phyloP scores from a whole-genome alignment of 2,113 vertebrate genomes.

The Euleptes europaea region DNA sequence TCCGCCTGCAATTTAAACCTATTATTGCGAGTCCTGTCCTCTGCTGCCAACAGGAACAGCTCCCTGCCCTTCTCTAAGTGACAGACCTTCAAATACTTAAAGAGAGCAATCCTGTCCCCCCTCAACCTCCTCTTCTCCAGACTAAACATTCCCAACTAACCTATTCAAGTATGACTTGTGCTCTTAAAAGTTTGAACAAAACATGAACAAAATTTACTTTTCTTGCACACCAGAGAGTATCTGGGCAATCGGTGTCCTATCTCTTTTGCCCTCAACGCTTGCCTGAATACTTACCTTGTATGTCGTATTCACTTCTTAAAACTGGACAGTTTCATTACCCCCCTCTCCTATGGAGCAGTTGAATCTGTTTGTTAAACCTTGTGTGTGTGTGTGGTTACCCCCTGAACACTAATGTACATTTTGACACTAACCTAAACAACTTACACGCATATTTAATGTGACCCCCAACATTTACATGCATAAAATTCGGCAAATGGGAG shows the following conservation, averaged over 20 bases:
- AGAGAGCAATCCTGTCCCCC: too few relatives aligned
- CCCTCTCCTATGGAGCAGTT: slow-evolving; percentile 21
- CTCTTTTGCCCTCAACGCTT: slow-evolving; percentile 46
- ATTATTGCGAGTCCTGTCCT: too few relatives aligned
- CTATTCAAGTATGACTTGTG: neutral
- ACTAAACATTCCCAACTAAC: too few relatives aligned
- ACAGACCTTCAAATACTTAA: too few relatives aligned
- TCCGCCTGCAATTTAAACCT: too few relatives aligned
- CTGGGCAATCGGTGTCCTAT: slow-evolving; percentile 9
- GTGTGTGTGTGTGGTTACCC: neutral
- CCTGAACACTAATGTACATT: neutral
- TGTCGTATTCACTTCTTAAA: slow-evolving; percentile 33
- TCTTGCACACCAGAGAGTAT: slow-evolving; percentile 30
- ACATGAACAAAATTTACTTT: slow-evolving; percentile 3
- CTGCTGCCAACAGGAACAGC: too few relatives aligned
- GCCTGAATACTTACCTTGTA: slow-evolving; percentile 7
- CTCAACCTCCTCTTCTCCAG: too few relatives aligned
- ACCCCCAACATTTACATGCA: slow-evolving; percentile 27
- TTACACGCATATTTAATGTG: slow-evolving; percentile 18
- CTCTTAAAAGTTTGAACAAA: neutral
- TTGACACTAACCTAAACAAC: slow-evolving; percentile 15
- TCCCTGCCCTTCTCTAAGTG: too few relatives aligned
- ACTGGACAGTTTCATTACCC: slow-evolving; percentile 16
- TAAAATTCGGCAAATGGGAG: slow-evolving; percentile 24
- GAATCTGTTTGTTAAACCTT: slow-evolving; percentile 15